A percentile compares a stretch with the other conserved stretches of the same genome.
These are phyloP conservation scores for Ivindomyrus marchei DNA, from an alignment of 2,113 vertebrate species.

Conservation along the genomic window DNA sequence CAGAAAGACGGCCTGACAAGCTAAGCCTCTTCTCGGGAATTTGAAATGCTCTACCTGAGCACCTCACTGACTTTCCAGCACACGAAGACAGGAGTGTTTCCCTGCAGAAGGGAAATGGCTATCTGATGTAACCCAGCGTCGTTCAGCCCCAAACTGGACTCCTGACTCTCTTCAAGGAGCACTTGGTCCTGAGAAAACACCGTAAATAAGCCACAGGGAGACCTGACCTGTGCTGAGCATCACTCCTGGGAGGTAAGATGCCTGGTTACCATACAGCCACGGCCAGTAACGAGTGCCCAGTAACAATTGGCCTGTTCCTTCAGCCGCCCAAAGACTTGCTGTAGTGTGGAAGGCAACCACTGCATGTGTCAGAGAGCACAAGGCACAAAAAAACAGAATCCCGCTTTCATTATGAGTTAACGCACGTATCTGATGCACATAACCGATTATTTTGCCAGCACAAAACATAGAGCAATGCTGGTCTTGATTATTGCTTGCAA, in stretches of 20 bases:
- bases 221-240: neutral
- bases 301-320: neutral
- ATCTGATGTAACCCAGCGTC: constrained; percentile 27
- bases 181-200: constrained; percentile 22
- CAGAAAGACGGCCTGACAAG: neutral
- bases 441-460: neutral
- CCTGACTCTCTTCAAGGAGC: constrained; percentile 16
- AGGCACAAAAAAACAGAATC: neutral
- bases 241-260: neutral
- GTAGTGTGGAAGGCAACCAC: neutral
- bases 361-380: neutral
- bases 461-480: neutral
- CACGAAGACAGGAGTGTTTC: neutral
- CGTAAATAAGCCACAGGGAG: constrained; percentile 13
- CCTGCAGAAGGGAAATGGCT: constrained; percentile 28
- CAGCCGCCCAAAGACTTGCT: neutral
- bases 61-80: neutral
- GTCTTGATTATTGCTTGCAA: neutral
- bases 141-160: neutral
- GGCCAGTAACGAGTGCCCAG: neutral
- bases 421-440: neutral
- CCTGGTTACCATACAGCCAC: neutral
- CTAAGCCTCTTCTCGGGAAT: neutral
- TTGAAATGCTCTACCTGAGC: neutral
- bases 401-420: neutral